Percentiles rank a stretch among this genome's conserved stretches.
These are phyloP conservation scores for Ornithoptera priamus DNA, from an alignment of 2,888 invertebrate genomes.

Conservation along the genomic window DNA sequence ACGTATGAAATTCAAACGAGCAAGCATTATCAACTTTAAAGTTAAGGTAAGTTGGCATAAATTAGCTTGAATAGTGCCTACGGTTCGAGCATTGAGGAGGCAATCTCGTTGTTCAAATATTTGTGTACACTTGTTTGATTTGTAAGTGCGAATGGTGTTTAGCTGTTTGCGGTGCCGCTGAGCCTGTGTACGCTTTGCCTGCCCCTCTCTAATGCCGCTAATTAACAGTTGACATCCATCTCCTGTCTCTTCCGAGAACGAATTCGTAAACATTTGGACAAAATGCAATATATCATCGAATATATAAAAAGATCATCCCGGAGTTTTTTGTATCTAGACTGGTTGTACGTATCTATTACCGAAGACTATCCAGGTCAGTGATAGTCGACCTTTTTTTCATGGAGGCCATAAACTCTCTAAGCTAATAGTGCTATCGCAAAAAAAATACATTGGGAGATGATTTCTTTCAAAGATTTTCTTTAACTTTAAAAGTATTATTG, in stretches of 20 bases:
- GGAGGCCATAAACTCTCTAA: too few species aligned
- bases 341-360: too few species aligned
- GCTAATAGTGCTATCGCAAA: too few species aligned
- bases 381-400: too few species aligned
- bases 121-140: conserved; percentile 74
- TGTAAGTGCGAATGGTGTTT: conserved; percentile 79
- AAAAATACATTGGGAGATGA: too few species aligned
- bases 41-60: conserved; percentile 47
- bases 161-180: conserved; percentile 74
- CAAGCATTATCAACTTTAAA: conserved; percentile 48
- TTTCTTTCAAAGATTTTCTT: too few species aligned
- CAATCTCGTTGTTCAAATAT: conserved; percentile 73
- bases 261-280: not conserved
- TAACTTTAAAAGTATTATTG: too few species aligned
- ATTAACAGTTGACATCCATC: conserved; percentile 69
- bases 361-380: too few species aligned
- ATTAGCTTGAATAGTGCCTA: conserved; percentile 48
- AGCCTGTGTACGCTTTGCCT: conserved; percentile 61
- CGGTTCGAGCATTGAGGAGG: conserved; percentile 57
- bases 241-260: conserved; percentile 38
- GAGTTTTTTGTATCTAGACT: not conserved
- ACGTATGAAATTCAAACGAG: conserved; percentile 41
- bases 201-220: conserved; percentile 62
- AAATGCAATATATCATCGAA: not conserved
- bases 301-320: not conserved